Base-by-base conservation (phyloP, 1,140 invertebrate genomes). In the Potamilus streckersoni region DNA sequence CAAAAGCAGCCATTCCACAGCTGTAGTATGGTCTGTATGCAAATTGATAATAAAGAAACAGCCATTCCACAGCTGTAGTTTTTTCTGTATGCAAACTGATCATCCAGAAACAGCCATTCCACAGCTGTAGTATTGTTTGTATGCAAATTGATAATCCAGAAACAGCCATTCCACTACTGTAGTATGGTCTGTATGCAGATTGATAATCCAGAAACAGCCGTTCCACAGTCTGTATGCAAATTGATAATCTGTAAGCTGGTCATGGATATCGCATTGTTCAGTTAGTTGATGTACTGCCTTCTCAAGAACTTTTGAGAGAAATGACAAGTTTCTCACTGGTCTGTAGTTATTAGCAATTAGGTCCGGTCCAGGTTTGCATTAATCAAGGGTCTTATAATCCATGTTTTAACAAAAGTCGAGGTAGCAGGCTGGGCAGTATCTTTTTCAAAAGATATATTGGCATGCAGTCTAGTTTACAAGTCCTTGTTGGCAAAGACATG, bases 251-350 rank as follows among this genome's bases (percentile, higher is more conserved):
- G 71, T 71, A 2, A 78, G 55, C 17, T 71, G 74, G 20, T 71
- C 60, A 49, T 76, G 57, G 13, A 65, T 64, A 66, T 67, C 67
- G 19, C 66, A 59, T 49, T 78, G 66, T 62, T 69, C 23, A 38
- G 69, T 73, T 16, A 78, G 60, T 64, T 55, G 62, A 59, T 72
- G 31, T 57, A 56, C 65, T 31, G 71, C 56, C 23, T 73, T 78
- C 69, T 78, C 76, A 59, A 78, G 69, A 59, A 78, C 58, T 69
- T 73, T 78, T 61, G 70, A 73, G 66, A 78, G 27, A 56, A 71
- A 71, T 11, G 69, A 62, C 17, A 71, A 23, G n/a, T 71, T 71
- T 19, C 69, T 49, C 38, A 49, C 38, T 49, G 38, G 38, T 49
- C 2, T 49, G 3, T 49, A 49, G 4, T 49, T 49, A 58, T 55